These are phyloP conservation scores for Anomalospiza imberbis DNA, from an alignment of 2,797 vertebrate species.

Conservation along the genomic window DNA sequence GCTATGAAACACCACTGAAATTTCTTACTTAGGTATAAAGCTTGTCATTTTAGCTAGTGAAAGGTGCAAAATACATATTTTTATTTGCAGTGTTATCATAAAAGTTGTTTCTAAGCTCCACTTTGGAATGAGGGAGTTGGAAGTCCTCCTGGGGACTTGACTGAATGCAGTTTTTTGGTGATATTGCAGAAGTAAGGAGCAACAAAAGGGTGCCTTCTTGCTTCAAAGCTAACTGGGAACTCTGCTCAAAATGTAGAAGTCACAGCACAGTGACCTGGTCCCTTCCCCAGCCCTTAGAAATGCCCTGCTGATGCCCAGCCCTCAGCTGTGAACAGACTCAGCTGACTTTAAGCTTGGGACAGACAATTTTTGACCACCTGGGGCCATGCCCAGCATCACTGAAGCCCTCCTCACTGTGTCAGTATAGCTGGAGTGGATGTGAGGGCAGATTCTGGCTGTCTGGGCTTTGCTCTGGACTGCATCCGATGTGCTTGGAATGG, in stretches of 20 bases:
- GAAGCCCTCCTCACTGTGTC: background rate
- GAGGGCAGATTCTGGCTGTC: background rate
- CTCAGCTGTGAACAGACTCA: background rate
- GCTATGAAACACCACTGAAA: fast-evolving
- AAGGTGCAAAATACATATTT: background rate
- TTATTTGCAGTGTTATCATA: background rate
- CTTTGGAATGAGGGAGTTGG: background rate
- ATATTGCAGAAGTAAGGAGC: background rate
- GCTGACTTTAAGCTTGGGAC: background rate
- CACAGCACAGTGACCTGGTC: too few relatives aligned
- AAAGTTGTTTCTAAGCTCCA: background rate
- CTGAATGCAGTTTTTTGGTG: fast-evolving
- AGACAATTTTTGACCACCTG: background rate
- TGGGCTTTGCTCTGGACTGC: background rate
- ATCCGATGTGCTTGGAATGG: fast-evolving
- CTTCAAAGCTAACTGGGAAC: background rate
- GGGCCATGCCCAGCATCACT: background rate
- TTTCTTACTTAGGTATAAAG: background rate
- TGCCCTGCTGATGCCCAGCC: background rate
- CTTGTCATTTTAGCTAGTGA: background rate
- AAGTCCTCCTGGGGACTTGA: background rate
- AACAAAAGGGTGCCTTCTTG: background rate
- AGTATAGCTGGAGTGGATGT: background rate
- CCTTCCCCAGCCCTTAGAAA: background rate
- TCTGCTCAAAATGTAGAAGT: background rate